Base-by-base conservation (phyloP, 2,797 vertebrate genomes). In the Spinus pinus region DNA sequence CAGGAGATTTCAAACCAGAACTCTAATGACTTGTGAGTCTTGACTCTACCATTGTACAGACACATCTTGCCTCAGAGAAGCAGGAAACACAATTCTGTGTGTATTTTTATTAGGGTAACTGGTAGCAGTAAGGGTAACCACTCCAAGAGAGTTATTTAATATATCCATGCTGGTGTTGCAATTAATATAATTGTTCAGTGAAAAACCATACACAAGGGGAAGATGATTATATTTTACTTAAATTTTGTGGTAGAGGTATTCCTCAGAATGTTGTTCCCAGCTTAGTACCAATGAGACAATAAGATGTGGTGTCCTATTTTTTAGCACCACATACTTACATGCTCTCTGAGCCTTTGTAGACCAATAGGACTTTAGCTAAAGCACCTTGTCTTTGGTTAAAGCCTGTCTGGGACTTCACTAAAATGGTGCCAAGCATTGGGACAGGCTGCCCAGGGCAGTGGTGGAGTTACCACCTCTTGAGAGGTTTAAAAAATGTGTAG, bases 301-400 rank as follows among this genome's bases (percentile, higher is more conserved):
- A 69, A 35, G 28, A 28, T 20, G 6, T 31, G 19, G 7, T 54
- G 20, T 9, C 1, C 1, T 22, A 15, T 33, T n/a, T 30, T 69
- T 50, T 22, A 49, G 24, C 15, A 49, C 4, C 39, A 44, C 17
- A 24, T 7, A 12, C 7, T 7, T 49, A 2, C 0, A 0, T 49
- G 12, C 19, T 77, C 33, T 77, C 37, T 70, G 53, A 73, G 19
- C 12, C 28, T 56, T 61, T 77, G 18, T 19, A 35, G 19, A 51
- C 15, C 21, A 18, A 3, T 4, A 22, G 6, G 14, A 41, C 9
- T 46, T 44, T 8, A 20, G 12, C 12, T 50, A 44, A 86, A 71
- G 4, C 10, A 16, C 19, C 2, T 27, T 22, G 4, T 28, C 16
- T 74, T 83, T 5, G 3, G 1, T 31, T 42, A 58, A 53, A 88